A percentile compares a stretch with the other conserved stretches of the same genome.
phyloP scores from a whole-genome alignment of 2,113 vertebrate genomes.

The Macroglossus sobrinus region DNA sequence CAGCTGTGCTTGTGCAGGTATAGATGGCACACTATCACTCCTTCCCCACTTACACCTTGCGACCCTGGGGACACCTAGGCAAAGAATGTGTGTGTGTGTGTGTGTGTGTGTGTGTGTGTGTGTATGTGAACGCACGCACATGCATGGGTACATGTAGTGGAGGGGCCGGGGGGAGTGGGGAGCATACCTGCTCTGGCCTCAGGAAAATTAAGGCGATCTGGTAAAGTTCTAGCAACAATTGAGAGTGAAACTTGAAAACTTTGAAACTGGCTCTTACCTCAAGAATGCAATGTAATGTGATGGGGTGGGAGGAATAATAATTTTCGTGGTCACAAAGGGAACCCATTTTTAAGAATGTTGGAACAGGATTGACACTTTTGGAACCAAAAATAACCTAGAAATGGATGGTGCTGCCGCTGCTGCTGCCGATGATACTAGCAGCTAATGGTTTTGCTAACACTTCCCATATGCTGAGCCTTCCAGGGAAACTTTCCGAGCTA shows the following conservation, averaged over 20 bases:
- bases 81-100: not conserved
- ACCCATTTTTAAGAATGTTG: not conserved
- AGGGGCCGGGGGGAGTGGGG: fast-evolving
- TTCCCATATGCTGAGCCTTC: not conserved
- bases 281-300: not conserved
- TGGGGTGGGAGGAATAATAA: not conserved
- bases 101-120: no score
- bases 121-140: fast-evolving
- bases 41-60: not conserved
- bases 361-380: not conserved
- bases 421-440: not conserved
- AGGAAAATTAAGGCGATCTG: not conserved
- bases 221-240: not conserved
- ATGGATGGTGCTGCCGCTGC: not conserved
- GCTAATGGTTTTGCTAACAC: not conserved
- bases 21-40: fast-evolving
- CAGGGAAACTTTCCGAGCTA: not conserved
- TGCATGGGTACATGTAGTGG: no score
- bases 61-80: not conserved
- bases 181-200: not conserved
- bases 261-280: not conserved
- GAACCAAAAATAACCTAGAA: not conserved
- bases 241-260: not conserved
- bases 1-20: no score
- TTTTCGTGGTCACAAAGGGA: not conserved